These are phyloP conservation scores for Cossypha caffra DNA, from an alignment of 2,797 vertebrate genomes.

Conservation along the genomic window DNA sequence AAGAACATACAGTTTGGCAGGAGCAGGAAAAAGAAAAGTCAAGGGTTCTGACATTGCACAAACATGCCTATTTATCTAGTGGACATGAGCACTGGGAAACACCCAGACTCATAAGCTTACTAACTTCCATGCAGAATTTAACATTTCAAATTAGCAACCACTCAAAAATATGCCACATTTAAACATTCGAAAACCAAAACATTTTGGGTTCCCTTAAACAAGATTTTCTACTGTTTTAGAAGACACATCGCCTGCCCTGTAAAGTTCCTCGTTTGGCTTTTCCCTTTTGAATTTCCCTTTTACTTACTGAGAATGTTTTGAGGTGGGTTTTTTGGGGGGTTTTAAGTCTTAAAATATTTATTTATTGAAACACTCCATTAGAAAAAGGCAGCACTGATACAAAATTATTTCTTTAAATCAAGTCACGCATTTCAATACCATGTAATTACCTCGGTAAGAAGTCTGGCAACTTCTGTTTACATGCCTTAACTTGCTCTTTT, in stretches of 20 bases:
- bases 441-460: neutral
- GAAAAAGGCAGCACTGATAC: neutral
- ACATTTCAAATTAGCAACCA: neutral
- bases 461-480: neutral
- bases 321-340: neutral
- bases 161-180: neutral
- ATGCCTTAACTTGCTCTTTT: conserved; percentile 6
- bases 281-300: neutral
- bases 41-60: neutral
- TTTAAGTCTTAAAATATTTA: neutral
- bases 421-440: neutral
- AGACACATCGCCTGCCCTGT: neutral
- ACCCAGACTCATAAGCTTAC: rapidly evolving
- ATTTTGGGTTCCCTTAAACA: neutral
- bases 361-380: neutral
- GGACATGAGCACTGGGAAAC: neutral
- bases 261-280: neutral
- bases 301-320: neutral
- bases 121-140: neutral
- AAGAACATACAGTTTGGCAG: neutral
- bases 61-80: neutral
- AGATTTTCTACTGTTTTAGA: neutral
- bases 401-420: neutral
- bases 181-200: neutral
- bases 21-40: neutral